Percentiles rank a stretch among this genome's conserved stretches.
Conservation (phyloP, 1,140 invertebrate genomes). For the Batillaria attramentaria region DNA sequence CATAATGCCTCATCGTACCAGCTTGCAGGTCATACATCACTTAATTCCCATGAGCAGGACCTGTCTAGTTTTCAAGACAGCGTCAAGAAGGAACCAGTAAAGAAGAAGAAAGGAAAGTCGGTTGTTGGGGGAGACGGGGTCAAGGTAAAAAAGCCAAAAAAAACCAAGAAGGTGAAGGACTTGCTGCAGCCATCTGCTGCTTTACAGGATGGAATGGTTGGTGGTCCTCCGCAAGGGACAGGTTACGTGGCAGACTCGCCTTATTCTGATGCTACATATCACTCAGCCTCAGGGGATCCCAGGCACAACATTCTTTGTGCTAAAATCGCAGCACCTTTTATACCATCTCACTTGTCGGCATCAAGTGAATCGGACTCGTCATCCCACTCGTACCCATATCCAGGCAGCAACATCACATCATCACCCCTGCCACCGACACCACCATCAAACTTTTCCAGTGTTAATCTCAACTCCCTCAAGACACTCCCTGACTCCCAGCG, state of each 20-base stretch:
- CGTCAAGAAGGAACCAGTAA: not conserved
- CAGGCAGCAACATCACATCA: not conserved
- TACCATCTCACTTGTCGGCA: not conserved
- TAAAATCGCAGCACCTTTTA: not conserved
- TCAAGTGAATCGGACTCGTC: not conserved
- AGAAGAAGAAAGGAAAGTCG: constrained; percentile 24
- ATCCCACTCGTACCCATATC: not conserved
- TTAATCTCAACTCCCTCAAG: constrained; percentile 4
- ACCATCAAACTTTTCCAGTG: not conserved
- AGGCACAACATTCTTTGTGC: not conserved
- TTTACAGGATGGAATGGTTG: too few species aligned
- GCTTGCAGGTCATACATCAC: not conserved
- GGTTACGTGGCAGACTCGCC: not conserved
- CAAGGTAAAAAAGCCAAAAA: constrained; percentile 19
- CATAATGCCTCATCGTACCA: not conserved
- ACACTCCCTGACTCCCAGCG: not conserved
- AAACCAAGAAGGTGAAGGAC: constrained; percentile 10
- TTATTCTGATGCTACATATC: not conserved
- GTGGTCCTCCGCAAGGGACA: not conserved
- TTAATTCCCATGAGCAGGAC: not conserved
- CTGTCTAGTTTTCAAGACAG: not conserved
- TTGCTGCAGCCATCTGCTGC: not conserved
- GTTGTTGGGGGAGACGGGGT: not conserved
- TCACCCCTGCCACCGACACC: not conserved
- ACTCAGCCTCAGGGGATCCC: too few species aligned